Evolutionary conservation across 2,113 vertebrate species (phyloP), one percentile per base, ranked within the genome.

Genomic region (Stegostoma tigrinum): DNA sequence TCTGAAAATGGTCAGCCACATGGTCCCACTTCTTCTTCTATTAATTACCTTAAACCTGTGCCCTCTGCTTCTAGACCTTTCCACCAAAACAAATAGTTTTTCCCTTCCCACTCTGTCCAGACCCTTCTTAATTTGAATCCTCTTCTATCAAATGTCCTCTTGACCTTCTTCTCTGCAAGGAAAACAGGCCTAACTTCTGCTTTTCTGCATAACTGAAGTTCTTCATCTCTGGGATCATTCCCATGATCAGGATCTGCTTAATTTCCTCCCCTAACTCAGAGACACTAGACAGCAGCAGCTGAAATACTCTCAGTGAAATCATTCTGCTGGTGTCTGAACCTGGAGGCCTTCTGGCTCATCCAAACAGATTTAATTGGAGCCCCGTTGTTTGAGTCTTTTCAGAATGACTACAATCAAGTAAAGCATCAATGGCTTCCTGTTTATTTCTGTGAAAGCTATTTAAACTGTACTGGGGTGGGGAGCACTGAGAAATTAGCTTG

Each of bases 401-500:
- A 61, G 30, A 17, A 90, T 55, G 27, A 90, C 52, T 61, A 27
- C 8, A 14, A 30, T 55, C 52, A 52, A 52, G 7, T 52, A 14
- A 34, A 90, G 24, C 52, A 17, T 3, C 86, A 61, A 89, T 15
- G 27, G 4, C 42, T 83, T 83, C 27, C 52, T 55, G 48, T 55
- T 90, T 90, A 90, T 90, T 90, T 61, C 23, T 91, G 89, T 38
- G 64, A 66, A 91, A n/a, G 12, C 55, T 15, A 89, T 89, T 89
- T 89, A 61, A 89, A 89, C 3, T 21, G 15, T 55, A 64, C 15
- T 34, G 3, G 6, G 0, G 14, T 14, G 27, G 48, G 12, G 45
- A 27, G 21, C 48, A 55, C 83, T 48, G 83, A 23, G 10, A 89
- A 55, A 90, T 27, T 30, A 30, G 21, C 45, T 48, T 52, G 45